phyloP scores from a whole-genome alignment of 1,140 invertebrate genomes.

The Drosophila triauraria region DNA sequence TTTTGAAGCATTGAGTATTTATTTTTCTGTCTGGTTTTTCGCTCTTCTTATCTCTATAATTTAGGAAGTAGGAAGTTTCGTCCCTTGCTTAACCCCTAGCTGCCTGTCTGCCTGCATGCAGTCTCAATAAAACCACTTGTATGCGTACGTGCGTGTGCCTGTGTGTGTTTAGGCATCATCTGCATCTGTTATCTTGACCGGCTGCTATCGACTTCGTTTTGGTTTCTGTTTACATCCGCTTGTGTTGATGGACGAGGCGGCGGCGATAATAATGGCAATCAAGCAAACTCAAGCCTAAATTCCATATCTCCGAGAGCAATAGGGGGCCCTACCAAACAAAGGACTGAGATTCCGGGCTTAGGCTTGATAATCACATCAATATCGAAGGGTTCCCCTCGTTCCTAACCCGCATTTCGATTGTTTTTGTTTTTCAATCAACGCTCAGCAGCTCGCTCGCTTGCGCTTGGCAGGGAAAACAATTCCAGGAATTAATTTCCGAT shows the following conservation, averaged over 20 bases:
- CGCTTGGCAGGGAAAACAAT: constrained; percentile 22
- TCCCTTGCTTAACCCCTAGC: constrained; percentile 20
- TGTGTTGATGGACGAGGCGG: constrained; percentile 7
- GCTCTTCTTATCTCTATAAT: not conserved
- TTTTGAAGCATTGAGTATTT: not conserved
- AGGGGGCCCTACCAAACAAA: constrained; percentile 29
- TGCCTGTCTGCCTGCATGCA: constrained; percentile 19
- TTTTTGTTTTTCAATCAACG: constrained; percentile 37
- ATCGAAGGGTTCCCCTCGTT: constrained; percentile 11
- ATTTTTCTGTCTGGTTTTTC: too few species aligned
- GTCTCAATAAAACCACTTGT: constrained; percentile 21
- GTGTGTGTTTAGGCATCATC: constrained; percentile 23
- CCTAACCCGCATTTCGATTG: constrained; percentile 34
- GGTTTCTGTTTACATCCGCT: constrained; percentile 36
- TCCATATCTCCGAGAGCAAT: not conserved
- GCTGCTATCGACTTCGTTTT: constrained; percentile 22
- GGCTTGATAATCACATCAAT: constrained; percentile 25
- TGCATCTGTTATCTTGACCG: constrained; percentile 39
- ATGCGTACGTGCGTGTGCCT: not conserved
- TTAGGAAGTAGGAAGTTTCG: not conserved
- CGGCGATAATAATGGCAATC: constrained; percentile 34
- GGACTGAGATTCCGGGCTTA: constrained; percentile 12
- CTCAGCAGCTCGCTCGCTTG: not conserved
- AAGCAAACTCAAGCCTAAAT: constrained; percentile 15
- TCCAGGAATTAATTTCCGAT: constrained; percentile 49